Evolutionary conservation across 1,140 invertebrate genomes (phyloP).

Genomic region (Drosophila mojavensis): DNA sequence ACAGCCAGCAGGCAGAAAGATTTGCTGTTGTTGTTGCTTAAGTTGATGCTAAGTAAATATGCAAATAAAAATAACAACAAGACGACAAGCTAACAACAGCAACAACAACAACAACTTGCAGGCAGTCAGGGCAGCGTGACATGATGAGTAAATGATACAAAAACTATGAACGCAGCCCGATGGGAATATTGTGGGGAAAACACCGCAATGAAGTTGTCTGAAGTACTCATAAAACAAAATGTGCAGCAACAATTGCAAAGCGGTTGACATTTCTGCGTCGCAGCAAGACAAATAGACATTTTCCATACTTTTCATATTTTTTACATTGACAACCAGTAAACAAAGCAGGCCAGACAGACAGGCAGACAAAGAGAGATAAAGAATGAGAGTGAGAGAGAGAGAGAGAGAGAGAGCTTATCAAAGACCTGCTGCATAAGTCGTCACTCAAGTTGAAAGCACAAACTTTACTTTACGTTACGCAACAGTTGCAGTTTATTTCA

Average conservation of each 20-base stretch:
- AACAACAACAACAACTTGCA: conserved; percentile 29
- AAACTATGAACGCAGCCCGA: conserved; percentile 19
- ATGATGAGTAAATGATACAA: conserved; percentile 74
- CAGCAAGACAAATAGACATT: conserved; percentile 8
- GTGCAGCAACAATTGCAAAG: conserved; percentile 21
- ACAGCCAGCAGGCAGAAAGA: conserved; percentile 30
- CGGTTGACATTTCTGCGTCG: conserved; percentile 1
- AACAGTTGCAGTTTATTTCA: background rate
- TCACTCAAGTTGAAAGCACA: background rate
- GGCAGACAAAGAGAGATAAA: background rate
- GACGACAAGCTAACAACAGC: conserved; percentile 56
- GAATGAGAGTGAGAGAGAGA: background rate
- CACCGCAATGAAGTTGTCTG: conserved; percentile 12
- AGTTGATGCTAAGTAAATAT: conserved; percentile 75
- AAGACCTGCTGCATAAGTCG: background rate
- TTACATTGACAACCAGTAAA: background rate
- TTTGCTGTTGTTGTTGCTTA: conserved; percentile 6
- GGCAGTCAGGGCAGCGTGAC: conserved; percentile 60
- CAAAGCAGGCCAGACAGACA: background rate
- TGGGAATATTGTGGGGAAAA: conserved; percentile 14
- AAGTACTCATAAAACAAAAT: conserved; percentile 21
- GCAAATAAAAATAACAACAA: conserved; percentile 75
- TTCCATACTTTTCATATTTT: conserved; percentile 8
- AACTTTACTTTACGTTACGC: background rate
- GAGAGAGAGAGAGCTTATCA: conserved; percentile 2